Evolutionary conservation across 2,113 vertebrate genomes (phyloP).

Genomic region (Megatriorchis doriae): DNA sequence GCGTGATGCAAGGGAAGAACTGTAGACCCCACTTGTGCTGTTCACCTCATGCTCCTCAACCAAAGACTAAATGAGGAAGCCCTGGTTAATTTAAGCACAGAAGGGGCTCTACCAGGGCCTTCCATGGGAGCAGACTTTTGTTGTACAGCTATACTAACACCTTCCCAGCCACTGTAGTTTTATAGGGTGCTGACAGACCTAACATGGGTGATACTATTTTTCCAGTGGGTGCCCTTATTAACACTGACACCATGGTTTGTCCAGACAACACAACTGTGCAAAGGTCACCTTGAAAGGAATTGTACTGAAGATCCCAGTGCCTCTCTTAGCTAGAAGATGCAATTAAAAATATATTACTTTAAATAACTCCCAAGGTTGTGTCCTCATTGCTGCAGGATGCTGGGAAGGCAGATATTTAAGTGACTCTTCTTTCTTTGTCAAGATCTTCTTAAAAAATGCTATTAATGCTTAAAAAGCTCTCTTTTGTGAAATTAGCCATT

Average conservation of each 20-base stretch:
- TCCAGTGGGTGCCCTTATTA: not conserved
- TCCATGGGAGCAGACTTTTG: not conserved
- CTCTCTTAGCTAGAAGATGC: not conserved
- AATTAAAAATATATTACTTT: not conserved
- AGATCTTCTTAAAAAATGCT: not conserved
- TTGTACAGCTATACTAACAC: not conserved
- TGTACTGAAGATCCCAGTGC: not conserved
- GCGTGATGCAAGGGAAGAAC: not conserved
- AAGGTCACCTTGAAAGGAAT: slow-evolving; percentile 2
- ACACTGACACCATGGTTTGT: not conserved
- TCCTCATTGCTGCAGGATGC: not conserved
- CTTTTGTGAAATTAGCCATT: not conserved
- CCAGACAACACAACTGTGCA: not conserved
- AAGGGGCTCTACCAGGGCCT: not conserved
- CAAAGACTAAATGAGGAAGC: not conserved
- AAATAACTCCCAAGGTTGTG: not conserved
- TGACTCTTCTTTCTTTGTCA: not conserved
- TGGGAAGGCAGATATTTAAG: not conserved
- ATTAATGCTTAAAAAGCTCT: not conserved
- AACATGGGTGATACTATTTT: not conserved
- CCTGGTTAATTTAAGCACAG: not conserved
- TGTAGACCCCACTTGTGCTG: not conserved
- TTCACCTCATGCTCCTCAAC: not conserved
- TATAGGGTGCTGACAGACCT: not conserved
- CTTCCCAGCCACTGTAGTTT: not conserved